Conservation (phyloP, 1,140 invertebrate genomes). For the Leptopilina clavipes region DNA sequence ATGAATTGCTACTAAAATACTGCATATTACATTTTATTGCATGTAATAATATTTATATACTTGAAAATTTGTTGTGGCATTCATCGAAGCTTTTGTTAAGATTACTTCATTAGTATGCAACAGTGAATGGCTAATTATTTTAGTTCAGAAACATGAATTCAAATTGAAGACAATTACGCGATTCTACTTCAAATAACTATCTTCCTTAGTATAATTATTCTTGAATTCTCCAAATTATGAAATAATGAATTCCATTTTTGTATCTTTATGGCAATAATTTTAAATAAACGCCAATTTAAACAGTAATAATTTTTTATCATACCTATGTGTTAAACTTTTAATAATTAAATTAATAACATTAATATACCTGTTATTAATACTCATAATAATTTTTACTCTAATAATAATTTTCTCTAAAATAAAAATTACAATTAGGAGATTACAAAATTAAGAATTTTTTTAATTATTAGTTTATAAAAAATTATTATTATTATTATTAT, state of each 20-base stretch:
- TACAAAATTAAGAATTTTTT: too few relatives aligned
- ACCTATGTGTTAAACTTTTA: too few relatives aligned
- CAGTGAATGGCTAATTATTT: background rate
- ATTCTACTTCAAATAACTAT: background rate
- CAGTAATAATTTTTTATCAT: too few relatives aligned
- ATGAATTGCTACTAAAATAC: background rate
- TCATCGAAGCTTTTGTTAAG: background rate
- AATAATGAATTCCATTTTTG: background rate
- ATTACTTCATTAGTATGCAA: constrained; percentile 4
- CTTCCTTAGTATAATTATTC: constrained; percentile 3
- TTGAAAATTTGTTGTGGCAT: background rate
- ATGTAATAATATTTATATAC: background rate
- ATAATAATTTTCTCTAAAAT: too few relatives aligned
- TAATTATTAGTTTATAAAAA: too few relatives aligned
- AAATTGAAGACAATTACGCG: background rate
- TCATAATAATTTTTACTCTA: too few relatives aligned
- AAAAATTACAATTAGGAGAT: too few relatives aligned
- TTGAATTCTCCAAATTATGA: background rate
- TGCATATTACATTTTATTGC: background rate
- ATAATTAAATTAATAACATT: too few relatives aligned
- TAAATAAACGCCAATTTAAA: too few relatives aligned
- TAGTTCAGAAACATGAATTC: background rate
- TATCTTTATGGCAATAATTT: too few relatives aligned
- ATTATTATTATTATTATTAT: too few relatives aligned
- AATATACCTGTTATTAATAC: too few relatives aligned